phyloP scores from a whole-genome alignment of 1,140 invertebrate genomes.

The Oedothorax gibbosus region DNA sequence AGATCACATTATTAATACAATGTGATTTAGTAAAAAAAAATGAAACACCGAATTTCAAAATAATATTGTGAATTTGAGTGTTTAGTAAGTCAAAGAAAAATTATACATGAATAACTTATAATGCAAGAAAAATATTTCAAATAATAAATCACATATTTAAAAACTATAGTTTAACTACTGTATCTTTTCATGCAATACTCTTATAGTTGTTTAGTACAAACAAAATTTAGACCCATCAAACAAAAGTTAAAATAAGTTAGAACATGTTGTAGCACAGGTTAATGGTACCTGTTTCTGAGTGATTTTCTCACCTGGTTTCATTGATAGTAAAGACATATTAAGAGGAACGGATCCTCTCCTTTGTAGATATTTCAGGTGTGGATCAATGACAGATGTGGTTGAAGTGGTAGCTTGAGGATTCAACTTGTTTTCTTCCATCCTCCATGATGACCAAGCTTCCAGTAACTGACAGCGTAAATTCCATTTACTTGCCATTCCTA shows the following conservation, averaged over 20 bases:
- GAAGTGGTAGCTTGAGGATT: conserved; percentile 11
- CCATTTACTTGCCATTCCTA: conserved; percentile 28
- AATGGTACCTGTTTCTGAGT: background rate
- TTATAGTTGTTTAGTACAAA: background rate
- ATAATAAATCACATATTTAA: background rate
- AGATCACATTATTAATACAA: too few species aligned
- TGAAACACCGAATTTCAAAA: too few species aligned
- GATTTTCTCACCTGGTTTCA: conserved; percentile 50
- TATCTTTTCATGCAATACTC: background rate
- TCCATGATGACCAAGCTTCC: conserved; percentile 32
- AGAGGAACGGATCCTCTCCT: conserved; percentile 60
- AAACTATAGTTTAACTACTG: background rate
- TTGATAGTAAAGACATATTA: conserved; percentile 48
- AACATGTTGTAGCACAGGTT: background rate
- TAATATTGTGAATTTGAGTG: too few species aligned
- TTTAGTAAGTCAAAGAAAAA: too few species aligned
- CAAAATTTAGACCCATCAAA: background rate
- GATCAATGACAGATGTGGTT: conserved; percentile 41
- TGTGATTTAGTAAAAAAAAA: too few species aligned
- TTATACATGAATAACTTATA: too few species aligned
- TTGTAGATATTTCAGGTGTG: conserved; percentile 34
- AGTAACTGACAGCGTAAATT: conserved; percentile 31
- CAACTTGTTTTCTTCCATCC: conserved; percentile 21
- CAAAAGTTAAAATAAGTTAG: background rate
- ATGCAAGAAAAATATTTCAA: background rate